Conservation (phyloP, 2,888 invertebrate species). For the Cantharis rufa region DNA sequence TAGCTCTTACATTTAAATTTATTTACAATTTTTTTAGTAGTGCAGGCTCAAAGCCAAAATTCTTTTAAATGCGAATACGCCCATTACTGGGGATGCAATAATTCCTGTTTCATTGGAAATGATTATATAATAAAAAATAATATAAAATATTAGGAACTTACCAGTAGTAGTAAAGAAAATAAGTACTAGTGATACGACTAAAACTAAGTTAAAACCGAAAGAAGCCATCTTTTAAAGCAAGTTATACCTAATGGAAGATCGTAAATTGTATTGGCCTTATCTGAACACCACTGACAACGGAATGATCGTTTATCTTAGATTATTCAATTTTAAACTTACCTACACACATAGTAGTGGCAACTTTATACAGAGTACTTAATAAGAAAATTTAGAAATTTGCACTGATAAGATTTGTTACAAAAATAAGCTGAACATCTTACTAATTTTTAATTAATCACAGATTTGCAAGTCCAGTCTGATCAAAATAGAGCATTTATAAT, state of each 20-base stretch:
- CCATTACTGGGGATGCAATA: background rate
- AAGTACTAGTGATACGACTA: background rate
- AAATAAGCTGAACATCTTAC: no score
- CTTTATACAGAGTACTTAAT: background rate
- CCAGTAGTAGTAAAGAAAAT: background rate
- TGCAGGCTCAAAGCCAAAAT: background rate
- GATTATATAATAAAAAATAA: background rate
- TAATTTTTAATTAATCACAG: no score
- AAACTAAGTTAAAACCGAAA: background rate
- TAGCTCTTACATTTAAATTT: background rate
- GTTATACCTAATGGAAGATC: background rate
- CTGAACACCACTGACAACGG: background rate
- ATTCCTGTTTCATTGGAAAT: no score
- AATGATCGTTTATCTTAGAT: background rate
- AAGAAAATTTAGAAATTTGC: background rate
- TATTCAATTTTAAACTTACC: background rate
- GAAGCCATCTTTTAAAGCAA: background rate
- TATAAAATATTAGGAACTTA: background rate
- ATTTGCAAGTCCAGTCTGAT: no score
- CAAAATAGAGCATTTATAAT: no score
- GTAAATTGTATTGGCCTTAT: background rate
- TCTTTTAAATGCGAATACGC: background rate
- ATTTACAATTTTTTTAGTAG: background rate
- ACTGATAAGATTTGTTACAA: no score
- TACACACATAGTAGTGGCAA: background rate